These are phyloP conservation scores for Tetramorium parvispinum DNA, from an alignment of 1,140 invertebrate species.

Conservation along the genomic window DNA sequence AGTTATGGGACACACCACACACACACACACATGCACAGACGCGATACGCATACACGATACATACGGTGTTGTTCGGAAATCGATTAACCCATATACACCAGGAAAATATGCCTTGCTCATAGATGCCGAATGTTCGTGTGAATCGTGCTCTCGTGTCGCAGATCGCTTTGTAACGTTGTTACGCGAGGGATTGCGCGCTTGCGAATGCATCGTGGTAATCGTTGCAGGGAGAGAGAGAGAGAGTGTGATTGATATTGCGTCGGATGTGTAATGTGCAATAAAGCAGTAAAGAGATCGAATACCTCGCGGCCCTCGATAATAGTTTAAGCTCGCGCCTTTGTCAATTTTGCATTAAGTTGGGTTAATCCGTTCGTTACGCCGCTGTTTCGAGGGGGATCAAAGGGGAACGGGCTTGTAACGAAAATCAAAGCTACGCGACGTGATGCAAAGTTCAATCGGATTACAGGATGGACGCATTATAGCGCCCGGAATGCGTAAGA, in stretches of 20 bases:
- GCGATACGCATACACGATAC: conserved; percentile 20
- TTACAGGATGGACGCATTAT: conserved; percentile 23
- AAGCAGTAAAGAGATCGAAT: conserved; percentile 58
- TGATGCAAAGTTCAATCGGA: conserved; percentile 31
- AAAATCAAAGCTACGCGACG: conserved; percentile 43
- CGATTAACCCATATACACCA: conserved; percentile 46
- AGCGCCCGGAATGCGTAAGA: conserved; percentile 40
- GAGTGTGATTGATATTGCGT: conserved; percentile 43
- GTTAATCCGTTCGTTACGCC: conserved; percentile 54
- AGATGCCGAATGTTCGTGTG: conserved; percentile 40
- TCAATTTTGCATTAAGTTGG: conserved; percentile 57
- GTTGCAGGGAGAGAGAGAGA: neutral
- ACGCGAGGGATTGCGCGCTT: conserved; percentile 16
- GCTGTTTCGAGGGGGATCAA: conserved; percentile 39
- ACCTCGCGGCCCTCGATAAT: conserved; percentile 26
- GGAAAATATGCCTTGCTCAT: conserved; percentile 47
- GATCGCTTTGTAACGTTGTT: conserved; percentile 51
- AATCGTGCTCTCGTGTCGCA: conserved; percentile 39
- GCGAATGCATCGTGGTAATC: neutral
- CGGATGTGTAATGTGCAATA: conserved; percentile 49
- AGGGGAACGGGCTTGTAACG: conserved; percentile 21
- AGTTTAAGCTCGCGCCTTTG: conserved; percentile 53
- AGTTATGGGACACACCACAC: conserved; percentile 23
- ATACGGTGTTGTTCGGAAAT: conserved; percentile 50
- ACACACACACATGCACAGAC: neutral